Percentiles rank a stretch among this genome's conserved stretches.
Conservation (phyloP, 2,113 vertebrate species). For the Platysternon megacephalum region DNA sequence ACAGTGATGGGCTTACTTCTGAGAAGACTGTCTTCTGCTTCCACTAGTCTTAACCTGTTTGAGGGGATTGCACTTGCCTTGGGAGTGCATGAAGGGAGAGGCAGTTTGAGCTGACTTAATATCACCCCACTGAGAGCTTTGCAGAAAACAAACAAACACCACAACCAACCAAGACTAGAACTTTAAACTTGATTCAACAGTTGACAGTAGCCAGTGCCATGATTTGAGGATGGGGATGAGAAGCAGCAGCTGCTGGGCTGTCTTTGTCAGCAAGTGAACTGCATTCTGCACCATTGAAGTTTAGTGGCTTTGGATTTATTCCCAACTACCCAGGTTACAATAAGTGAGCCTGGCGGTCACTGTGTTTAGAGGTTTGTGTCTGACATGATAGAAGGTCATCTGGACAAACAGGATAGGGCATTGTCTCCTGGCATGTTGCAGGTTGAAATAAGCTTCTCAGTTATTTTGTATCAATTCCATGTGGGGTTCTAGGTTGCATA, state of each 20-base stretch:
- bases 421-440: neutral
- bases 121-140: neutral
- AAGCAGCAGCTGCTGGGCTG: neutral
- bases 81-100: neutral
- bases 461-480: neutral
- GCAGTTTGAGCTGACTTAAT: neutral
- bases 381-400: no score
- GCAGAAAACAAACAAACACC: no score
- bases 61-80: neutral
- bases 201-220: neutral
- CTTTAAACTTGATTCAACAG: neutral
- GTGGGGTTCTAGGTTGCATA: neutral
- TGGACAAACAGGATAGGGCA: neutral
- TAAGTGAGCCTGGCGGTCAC: neutral
- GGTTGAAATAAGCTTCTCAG: neutral
- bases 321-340: neutral
- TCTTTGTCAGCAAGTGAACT: neutral
- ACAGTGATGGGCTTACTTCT: neutral
- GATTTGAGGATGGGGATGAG: neutral
- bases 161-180: neutral
- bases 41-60: neutral
- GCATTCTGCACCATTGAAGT: neutral
- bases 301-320: neutral
- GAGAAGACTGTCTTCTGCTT: constrained; percentile 22
- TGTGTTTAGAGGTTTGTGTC: neutral